phyloP scores from a whole-genome alignment of 1,140 invertebrate genomes.

The Brachystomella parvula region DNA sequence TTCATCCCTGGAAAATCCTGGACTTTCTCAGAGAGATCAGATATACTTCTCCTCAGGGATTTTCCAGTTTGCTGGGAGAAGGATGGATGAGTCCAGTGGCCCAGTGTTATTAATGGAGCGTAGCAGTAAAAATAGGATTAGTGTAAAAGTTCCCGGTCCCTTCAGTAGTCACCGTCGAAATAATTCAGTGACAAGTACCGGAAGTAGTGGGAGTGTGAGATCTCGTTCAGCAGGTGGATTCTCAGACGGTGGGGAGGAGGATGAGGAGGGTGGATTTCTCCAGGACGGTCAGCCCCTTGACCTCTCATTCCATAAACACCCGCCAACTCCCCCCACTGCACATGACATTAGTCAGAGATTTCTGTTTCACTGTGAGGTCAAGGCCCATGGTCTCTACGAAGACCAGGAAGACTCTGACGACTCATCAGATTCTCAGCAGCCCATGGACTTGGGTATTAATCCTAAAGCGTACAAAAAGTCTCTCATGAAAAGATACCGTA shows the following conservation, averaged over 20 bases:
- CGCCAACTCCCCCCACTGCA: neutral
- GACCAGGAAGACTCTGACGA: conserved; percentile 44
- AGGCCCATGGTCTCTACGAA: conserved; percentile 25
- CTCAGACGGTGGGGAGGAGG: neutral
- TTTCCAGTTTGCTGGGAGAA: too few relatives aligned
- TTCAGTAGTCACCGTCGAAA: conserved; percentile 5
- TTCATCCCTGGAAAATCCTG: too few relatives aligned
- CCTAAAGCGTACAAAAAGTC: conserved; percentile 77
- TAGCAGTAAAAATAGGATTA: neutral
- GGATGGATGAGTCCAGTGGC: too few relatives aligned
- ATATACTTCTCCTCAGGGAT: too few relatives aligned
- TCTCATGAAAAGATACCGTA: conserved; percentile 80
- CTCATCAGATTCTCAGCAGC: conserved; percentile 61
- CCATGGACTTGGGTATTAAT: conserved; percentile 43
- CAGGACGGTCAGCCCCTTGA: neutral
- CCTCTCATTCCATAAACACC: neutral
- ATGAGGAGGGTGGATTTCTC: neutral
- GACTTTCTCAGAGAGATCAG: too few relatives aligned
- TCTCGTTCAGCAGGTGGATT: neutral
- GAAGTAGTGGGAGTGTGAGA: neutral
- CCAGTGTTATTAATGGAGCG: too few relatives aligned
- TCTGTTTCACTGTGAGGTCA: conserved; percentile 3
- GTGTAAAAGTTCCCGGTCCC: neutral
- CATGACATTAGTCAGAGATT: conserved; percentile 2
- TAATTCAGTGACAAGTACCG: conserved; percentile 11